Conservation (phyloP, 1,140 invertebrate genomes). For the Drosophila pseudoobscura region DNA sequence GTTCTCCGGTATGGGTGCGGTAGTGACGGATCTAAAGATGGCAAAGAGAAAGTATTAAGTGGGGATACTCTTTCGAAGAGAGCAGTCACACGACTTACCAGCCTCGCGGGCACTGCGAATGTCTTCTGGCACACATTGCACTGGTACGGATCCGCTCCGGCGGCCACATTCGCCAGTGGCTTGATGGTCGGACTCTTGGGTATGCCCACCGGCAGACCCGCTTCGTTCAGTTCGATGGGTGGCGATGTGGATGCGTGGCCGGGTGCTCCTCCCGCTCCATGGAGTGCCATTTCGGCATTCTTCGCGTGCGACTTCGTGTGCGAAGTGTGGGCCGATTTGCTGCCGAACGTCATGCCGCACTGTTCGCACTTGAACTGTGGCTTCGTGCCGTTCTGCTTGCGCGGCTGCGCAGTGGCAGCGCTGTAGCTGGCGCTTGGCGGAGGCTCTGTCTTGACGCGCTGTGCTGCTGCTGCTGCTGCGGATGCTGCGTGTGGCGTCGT, state of each 20-base stretch:
- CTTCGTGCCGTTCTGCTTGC: constrained; percentile 64
- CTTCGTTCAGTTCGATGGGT: constrained; percentile 66
- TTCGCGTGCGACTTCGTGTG: constrained; percentile 85
- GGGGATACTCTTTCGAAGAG: background rate
- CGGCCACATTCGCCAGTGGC: constrained; percentile 78
- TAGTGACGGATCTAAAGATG: constrained; percentile 88
- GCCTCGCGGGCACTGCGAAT: constrained; percentile 94
- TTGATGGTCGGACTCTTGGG: constrained; percentile 75
- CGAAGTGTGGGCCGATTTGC: constrained; percentile 86
- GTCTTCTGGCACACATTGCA: constrained; percentile 96
- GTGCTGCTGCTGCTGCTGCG: constrained; percentile 12
- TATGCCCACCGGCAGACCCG: constrained; percentile 69
- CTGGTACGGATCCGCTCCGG: constrained; percentile 89
- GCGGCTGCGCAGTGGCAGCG: constrained; percentile 12
- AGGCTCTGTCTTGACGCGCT: constrained; percentile 55
- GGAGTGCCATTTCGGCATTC: constrained; percentile 51
- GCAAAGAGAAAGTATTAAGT: background rate
- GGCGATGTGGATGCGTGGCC: constrained; percentile 11
- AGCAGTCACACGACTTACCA: constrained; percentile 85
- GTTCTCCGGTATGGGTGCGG: constrained; percentile 94
- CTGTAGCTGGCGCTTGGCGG: constrained; percentile 6
- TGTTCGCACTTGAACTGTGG: constrained; percentile 84
- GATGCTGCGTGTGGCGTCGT: constrained; percentile 16
- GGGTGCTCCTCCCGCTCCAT: constrained; percentile 1
- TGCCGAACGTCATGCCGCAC: constrained; percentile 86